phyloP scores from a whole-genome alignment of 92 coral and sea anemone genomes.

The Zoanthus sociatus region DNA sequence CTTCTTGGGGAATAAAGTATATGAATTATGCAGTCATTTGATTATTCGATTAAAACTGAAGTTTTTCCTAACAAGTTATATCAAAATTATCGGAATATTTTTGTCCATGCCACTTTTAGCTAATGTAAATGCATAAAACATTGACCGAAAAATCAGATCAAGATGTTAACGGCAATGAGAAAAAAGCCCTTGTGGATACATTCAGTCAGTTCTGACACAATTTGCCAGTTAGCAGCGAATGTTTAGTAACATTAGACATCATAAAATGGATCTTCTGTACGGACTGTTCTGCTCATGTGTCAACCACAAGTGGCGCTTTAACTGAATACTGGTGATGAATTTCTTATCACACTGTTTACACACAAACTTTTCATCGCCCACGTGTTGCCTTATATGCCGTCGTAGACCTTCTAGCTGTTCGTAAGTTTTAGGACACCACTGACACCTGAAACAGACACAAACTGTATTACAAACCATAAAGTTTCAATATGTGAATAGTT shows the following conservation, averaged over 20 bases:
- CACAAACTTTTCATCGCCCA: slow-evolving; percentile 86
- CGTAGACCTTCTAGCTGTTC: slow-evolving; percentile 87
- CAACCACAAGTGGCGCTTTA: slow-evolving; percentile 89
- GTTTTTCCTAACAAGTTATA: no score
- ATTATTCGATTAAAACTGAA: no score
- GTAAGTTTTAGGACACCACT: slow-evolving; percentile 93
- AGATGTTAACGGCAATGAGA: neutral
- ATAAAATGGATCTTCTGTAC: slow-evolving; percentile 80
- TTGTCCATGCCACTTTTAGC: no score
- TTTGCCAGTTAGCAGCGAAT: neutral
- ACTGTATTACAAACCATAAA: no score
- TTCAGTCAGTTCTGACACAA: neutral
- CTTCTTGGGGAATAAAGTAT: no score
- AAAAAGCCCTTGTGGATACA: neutral
- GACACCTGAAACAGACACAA: slow-evolving; percentile 64
- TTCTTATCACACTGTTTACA: slow-evolving; percentile 85
- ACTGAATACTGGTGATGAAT: slow-evolving; percentile 87
- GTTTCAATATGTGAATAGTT: no score
- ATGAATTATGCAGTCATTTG: no score
- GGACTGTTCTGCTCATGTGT: slow-evolving; percentile 90
- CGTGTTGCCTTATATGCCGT: slow-evolving; percentile 87
- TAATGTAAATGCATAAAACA: no score
- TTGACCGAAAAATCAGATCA: no score
- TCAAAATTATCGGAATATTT: no score
- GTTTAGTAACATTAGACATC: neutral